A percentile compares a stretch with the other conserved stretches of the same genome.
Evolutionary conservation across 2,797 vertebrate genomes (phyloP).

Genomic region (Orestias chungarensis): DNA sequence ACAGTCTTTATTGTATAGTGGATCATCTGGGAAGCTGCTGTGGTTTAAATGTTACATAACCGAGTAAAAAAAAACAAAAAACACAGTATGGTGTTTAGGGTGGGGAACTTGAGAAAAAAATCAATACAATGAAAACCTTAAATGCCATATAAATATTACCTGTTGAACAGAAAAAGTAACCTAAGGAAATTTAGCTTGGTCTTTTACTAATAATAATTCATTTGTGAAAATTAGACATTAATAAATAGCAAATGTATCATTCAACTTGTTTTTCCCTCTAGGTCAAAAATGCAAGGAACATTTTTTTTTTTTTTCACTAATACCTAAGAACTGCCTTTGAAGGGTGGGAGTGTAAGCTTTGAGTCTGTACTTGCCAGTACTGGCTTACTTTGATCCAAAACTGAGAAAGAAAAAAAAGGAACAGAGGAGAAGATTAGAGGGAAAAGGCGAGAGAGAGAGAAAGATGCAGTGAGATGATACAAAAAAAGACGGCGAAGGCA

Average conservation of each 20-base stretch:
- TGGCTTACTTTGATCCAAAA: slow-evolving; percentile 67
- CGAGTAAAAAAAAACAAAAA: too few relatives aligned
- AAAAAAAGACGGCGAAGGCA: slow-evolving; percentile 9
- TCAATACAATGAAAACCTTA: too few relatives aligned
- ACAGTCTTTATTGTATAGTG: too few relatives aligned
- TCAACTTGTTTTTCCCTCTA: slow-evolving; percentile 25
- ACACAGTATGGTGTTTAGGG: too few relatives aligned
- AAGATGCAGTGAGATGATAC: slow-evolving; percentile 4
- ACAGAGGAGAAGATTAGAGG: slow-evolving; percentile 45
- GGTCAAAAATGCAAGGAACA: slow-evolving; percentile 30
- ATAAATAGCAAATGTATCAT: slow-evolving; percentile 8
- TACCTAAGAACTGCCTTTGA: slow-evolving; percentile 50
- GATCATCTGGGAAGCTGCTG: too few relatives aligned
- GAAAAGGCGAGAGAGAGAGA: slow-evolving; percentile 25
- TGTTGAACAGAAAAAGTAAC: not conserved
- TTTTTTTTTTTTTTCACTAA: slow-evolving; percentile 41
- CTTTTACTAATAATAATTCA: not conserved
- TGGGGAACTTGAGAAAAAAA: too few relatives aligned
- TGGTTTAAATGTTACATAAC: too few relatives aligned
- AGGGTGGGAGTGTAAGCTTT: slow-evolving; percentile 59
- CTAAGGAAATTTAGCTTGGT: not conserved
- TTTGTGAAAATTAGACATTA: not conserved
- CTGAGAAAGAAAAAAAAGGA: slow-evolving; percentile 25
- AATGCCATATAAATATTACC: too few relatives aligned
- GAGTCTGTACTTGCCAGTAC: slow-evolving; percentile 44